phyloP scores from a whole-genome alignment of 2,888 invertebrate genomes.

The Thereva unica region DNA sequence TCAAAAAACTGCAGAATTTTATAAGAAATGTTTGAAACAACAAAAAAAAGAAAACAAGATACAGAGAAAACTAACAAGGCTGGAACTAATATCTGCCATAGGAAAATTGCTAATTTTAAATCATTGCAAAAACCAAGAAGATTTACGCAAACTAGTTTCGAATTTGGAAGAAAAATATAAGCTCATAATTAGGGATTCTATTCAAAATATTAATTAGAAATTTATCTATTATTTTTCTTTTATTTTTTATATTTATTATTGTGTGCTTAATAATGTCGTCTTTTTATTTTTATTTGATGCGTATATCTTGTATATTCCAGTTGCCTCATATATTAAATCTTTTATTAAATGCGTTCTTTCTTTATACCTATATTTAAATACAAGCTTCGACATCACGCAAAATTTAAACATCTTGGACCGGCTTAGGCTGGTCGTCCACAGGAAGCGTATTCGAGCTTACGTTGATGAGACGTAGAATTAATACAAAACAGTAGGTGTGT shows the following conservation, averaged over 20 bases:
- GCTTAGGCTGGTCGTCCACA: too few species aligned
- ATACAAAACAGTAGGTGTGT: too few species aligned
- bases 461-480: too few species aligned
- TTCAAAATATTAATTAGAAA: constrained; percentile 5
- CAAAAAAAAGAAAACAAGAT: constrained; percentile 1
- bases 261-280: too few species aligned
- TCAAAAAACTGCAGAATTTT: background rate
- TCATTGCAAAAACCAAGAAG: constrained; percentile 28
- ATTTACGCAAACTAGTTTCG: constrained; percentile 36
- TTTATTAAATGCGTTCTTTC: too few species aligned
- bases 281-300: too few species aligned
- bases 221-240: constrained; percentile 1
- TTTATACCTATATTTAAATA: too few species aligned
- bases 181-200: constrained; percentile 32
- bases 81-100: constrained; percentile 13
- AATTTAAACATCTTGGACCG: too few species aligned
- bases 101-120: constrained; percentile 9
- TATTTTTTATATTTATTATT: background rate
- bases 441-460: too few species aligned
- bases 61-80: constrained; percentile 8
- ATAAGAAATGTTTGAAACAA: constrained; percentile 16
- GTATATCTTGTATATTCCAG: too few species aligned
- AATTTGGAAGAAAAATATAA: constrained; percentile 40
- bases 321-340: too few species aligned
- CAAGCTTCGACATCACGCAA: too few species aligned